A percentile compares a stretch with the other conserved stretches of the same genome.
phyloP scores from a whole-genome alignment of 2,113 vertebrate genomes.

The crab-eating macaque (Macaca fascicularis) region DNA sequence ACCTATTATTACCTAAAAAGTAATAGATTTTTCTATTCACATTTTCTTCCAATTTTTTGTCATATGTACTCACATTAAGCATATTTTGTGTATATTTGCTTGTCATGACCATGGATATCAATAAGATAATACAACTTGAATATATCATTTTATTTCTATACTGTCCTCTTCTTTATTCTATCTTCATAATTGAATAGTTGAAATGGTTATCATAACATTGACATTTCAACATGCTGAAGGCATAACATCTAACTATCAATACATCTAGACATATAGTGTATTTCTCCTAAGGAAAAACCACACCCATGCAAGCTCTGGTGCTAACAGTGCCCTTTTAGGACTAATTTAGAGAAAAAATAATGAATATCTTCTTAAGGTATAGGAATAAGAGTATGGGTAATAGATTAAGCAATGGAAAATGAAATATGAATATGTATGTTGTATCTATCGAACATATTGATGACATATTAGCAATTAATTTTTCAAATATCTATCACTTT shows the following conservation, averaged over 20 bases:
- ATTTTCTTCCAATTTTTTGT: not conserved
- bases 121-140: not conserved
- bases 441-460: not conserved
- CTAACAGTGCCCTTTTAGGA: not conserved
- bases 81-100: not conserved
- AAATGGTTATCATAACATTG: not conserved
- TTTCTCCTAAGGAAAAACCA: not conserved
- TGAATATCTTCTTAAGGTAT: not conserved
- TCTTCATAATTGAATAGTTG: not conserved
- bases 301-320: not conserved
- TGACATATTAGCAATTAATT: not conserved
- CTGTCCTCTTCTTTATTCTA: not conserved
- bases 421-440: not conserved
- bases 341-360: not conserved
- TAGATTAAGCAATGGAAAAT: not conserved
- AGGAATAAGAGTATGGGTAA: too few relatives aligned
- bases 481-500: not conserved
- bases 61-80: not conserved
- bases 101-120: not conserved
- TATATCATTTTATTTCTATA: not conserved
- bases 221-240: not conserved
- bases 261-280: not conserved
- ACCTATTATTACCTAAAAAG: not conserved
- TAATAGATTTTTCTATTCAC: not conserved
- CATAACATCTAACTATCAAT: fast-evolving